Conservation (phyloP, 1,140 invertebrate species). For the Drosophila tristis region DNA sequence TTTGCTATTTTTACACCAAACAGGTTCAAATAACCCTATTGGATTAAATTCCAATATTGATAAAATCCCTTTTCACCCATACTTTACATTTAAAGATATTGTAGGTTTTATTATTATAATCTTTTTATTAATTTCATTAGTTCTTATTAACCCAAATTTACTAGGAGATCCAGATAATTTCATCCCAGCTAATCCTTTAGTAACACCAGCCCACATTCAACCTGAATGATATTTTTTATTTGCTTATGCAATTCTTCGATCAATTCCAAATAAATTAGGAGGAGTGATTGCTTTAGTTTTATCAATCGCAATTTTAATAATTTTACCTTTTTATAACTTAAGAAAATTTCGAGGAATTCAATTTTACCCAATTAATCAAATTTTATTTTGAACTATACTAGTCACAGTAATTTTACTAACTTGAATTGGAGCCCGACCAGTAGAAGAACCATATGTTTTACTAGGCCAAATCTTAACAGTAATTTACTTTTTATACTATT, state of each 20-base stretch:
- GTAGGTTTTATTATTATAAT: slow-evolving; percentile 86
- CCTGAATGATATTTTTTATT: slow-evolving; percentile 92
- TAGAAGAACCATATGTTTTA: slow-evolving; percentile 87
- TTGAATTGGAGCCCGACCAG: slow-evolving; percentile 87
- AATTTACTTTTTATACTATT: slow-evolving; percentile 86
- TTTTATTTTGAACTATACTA: neutral
- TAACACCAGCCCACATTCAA: slow-evolving; percentile 89
- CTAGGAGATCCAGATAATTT: slow-evolving; percentile 89
- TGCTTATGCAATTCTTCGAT: slow-evolving; percentile 90
- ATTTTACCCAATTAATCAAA: too few relatives aligned
- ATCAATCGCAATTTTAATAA: slow-evolving; percentile 87
- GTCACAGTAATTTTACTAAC: slow-evolving; percentile 86
- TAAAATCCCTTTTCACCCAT: slow-evolving; percentile 87
- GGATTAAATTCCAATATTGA: slow-evolving; percentile 86
- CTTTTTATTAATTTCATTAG: slow-evolving; percentile 84
- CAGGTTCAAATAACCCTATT: slow-evolving; percentile 87
- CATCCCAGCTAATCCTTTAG: slow-evolving; percentile 88
- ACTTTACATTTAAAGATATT: slow-evolving; percentile 87
- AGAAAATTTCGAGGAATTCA: too few relatives aligned
- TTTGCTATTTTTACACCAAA: slow-evolving; percentile 87
- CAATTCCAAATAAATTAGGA: slow-evolving; percentile 90
- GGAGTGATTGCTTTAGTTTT: slow-evolving; percentile 88
- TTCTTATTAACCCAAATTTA: slow-evolving; percentile 86
- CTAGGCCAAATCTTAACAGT: slow-evolving; percentile 86
- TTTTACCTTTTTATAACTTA: too few relatives aligned